phyloP scores from a whole-genome alignment of 1,140 invertebrate species.

The Scaptomyza montana region DNA sequence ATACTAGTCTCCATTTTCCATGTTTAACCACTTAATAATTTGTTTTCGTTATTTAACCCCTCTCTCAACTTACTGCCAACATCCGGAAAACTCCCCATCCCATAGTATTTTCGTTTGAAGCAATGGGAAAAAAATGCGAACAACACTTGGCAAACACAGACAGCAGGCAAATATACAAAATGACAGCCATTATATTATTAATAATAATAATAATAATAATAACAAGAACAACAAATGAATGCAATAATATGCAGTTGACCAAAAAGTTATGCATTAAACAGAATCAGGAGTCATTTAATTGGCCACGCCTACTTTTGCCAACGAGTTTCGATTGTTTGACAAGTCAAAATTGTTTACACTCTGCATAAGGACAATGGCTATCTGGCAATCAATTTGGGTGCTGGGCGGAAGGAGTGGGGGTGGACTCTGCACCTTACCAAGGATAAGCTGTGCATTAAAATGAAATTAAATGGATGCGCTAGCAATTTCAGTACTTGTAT shows the following conservation, averaged over 20 bases:
- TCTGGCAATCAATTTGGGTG: conserved; percentile 5
- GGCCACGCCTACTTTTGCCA: conserved; percentile 15
- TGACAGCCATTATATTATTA: conserved; percentile 51
- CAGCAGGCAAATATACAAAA: conserved; percentile 58
- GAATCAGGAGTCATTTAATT: conserved; percentile 52
- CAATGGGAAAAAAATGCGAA: conserved; percentile 34
- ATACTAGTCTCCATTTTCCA: too few relatives aligned
- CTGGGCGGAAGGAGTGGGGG: neutral
- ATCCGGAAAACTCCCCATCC: neutral
- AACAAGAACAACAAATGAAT: conserved; percentile 11
- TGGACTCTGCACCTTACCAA: conserved; percentile 35
- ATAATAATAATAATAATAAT: conserved; percentile 12
- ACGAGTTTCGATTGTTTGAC: conserved; percentile 57
- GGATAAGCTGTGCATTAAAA: conserved; percentile 67
- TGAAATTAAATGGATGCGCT: conserved; percentile 73
- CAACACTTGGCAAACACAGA: conserved; percentile 60
- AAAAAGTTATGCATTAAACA: conserved; percentile 64
- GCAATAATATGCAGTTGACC: conserved; percentile 46
- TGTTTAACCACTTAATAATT: too few relatives aligned
- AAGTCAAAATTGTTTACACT: conserved; percentile 64
- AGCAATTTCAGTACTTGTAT: conserved; percentile 35
- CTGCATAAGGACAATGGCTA: conserved; percentile 48
- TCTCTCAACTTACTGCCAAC: neutral
- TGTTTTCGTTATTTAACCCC: too few relatives aligned
- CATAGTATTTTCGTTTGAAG: conserved; percentile 30